These are phyloP conservation scores for Drosophila prolongata DNA, from an alignment of 2,888 invertebrate genomes.

Conservation along the genomic window DNA sequence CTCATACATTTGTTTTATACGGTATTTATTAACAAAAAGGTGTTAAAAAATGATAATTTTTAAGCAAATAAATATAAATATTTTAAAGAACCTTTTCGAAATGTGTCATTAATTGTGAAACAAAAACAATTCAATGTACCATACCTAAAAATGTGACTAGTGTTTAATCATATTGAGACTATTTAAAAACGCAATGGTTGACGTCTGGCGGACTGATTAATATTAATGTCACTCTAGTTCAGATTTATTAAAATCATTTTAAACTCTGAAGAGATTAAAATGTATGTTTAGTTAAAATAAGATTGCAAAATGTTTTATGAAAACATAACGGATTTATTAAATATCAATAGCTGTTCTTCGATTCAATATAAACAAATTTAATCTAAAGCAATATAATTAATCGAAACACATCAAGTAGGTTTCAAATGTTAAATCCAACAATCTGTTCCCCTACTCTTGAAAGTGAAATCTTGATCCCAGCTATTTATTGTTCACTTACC, in stretches of 20 bases:
- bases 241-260: neutral
- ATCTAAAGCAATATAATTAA: neutral
- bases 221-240: neutral
- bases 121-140: neutral
- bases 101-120: neutral
- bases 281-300: no score
- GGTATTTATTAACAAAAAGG: neutral
- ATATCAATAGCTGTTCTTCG: no score
- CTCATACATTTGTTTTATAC: neutral
- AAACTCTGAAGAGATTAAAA: neutral
- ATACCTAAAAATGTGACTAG: neutral
- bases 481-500: slow-evolving; percentile 40
- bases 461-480: slow-evolving; percentile 84
- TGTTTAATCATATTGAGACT: no score
- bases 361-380: neutral
- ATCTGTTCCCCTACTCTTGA: no score
- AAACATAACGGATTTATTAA: no score
- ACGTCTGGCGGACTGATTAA: slow-evolving; percentile 5
- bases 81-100: neutral
- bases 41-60: neutral
- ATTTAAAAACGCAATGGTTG: neutral
- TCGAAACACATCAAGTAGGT: neutral
- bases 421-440: neutral
- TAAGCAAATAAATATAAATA: neutral
- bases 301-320: no score